Evolutionary conservation across 2,797 vertebrate genomes (phyloP).

Genomic region (Alexandromys oeconomus): DNA sequence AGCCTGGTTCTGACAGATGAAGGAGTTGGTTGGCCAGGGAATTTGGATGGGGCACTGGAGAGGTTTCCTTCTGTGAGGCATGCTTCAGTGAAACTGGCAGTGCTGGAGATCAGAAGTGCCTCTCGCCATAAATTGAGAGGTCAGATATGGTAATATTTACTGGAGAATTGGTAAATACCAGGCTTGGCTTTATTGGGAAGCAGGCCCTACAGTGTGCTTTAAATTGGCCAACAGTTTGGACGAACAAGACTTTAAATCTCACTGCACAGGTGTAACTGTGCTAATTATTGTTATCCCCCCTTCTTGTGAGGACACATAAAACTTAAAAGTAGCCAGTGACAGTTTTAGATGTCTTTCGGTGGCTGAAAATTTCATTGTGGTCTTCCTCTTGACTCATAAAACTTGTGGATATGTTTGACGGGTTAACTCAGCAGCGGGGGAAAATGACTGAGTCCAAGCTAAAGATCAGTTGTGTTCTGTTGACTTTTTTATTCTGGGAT

Average conservation of each 20-base stretch:
- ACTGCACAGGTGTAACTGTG: not conserved
- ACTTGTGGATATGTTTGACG: slow-evolving; percentile 66
- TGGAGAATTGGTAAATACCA: slow-evolving; percentile 43
- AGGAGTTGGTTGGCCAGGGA: slow-evolving; percentile 51
- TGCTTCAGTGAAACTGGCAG: slow-evolving; percentile 25
- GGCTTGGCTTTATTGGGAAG: slow-evolving; percentile 21
- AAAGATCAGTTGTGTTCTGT: slow-evolving; percentile 72
- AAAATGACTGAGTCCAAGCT: slow-evolving; percentile 57
- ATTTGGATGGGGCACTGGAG: slow-evolving; percentile 57
- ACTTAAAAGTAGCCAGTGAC: not conserved
- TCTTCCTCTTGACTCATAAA: not conserved
- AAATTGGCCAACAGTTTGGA: not conserved
- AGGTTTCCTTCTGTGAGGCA: slow-evolving; percentile 53
- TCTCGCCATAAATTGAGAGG: not conserved
- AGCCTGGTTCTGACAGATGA: slow-evolving; percentile 37
- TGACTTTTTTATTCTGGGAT: slow-evolving; percentile 69
- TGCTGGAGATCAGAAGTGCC: not conserved
- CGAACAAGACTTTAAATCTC: not conserved
- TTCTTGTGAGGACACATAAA: slow-evolving; percentile 39
- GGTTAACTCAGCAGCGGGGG: slow-evolving; percentile 43
- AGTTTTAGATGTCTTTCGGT: slow-evolving; percentile 46
- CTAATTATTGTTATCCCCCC: not conserved
- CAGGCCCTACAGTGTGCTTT: slow-evolving; percentile 26
- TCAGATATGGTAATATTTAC: slow-evolving; percentile 44
- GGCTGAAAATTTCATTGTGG: slow-evolving; percentile 58